A percentile compares a stretch with the other conserved stretches of the same genome.
These are phyloP conservation scores for Podotricha telesiphe DNA, from an alignment of 2,888 invertebrate species.

Conservation along the genomic window DNA sequence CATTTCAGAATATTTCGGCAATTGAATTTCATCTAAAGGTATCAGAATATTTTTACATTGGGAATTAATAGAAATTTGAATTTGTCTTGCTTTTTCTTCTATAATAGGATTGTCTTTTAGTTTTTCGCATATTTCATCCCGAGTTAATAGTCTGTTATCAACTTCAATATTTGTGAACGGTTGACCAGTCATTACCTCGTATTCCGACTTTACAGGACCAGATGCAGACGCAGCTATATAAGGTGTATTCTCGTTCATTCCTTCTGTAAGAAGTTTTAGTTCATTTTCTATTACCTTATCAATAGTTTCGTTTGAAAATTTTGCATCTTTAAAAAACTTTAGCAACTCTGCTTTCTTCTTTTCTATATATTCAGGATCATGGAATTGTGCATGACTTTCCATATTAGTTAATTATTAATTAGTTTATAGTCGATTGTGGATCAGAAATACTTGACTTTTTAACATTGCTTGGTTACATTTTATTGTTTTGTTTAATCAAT, in stretches of 20 bases:
- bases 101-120: slow-evolving; percentile 68
- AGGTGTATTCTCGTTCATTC: slow-evolving; percentile 48
- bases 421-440: not conserved
- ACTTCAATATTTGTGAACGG: slow-evolving; percentile 71
- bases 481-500: slow-evolving; percentile 57
- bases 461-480: slow-evolving; percentile 17
- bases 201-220: slow-evolving; percentile 67
- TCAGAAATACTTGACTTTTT: not conserved
- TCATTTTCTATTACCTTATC: slow-evolving; percentile 73
- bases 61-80: slow-evolving; percentile 63
- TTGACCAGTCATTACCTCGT: slow-evolving; percentile 77
- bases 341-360: slow-evolving; percentile 64
- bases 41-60: slow-evolving; percentile 54
- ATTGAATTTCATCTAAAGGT: slow-evolving; percentile 66
- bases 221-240: slow-evolving; percentile 69
- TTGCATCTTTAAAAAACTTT: slow-evolving; percentile 66
- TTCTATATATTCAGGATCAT: slow-evolving; percentile 57
- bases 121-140: slow-evolving; percentile 63
- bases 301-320: slow-evolving; percentile 61
- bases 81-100: slow-evolving; percentile 72
- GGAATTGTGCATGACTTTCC: slow-evolving; percentile 24
- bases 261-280: slow-evolving; percentile 58
- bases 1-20: slow-evolving; percentile 55
- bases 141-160: slow-evolving; percentile 59
- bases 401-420: slow-evolving; percentile 29